Evolutionary conservation across 2,888 invertebrate species (phyloP), one percentile per base, ranked within the genome.

Genomic region (Tillus elongatus): DNA sequence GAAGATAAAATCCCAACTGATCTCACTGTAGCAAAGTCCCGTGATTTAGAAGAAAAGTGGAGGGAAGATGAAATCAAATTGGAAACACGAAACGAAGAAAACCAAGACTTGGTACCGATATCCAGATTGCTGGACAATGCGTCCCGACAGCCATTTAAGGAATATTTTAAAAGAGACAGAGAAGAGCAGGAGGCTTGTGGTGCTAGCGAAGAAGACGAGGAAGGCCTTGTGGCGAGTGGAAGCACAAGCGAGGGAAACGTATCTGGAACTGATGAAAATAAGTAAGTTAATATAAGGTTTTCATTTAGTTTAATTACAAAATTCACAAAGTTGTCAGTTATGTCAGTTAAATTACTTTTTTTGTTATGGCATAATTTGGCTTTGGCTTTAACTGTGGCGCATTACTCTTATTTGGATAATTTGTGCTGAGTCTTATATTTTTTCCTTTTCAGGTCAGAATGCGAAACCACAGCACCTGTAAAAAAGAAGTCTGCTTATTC

Each of bases 401-500:
- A n/a, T n/a, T n/a, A n/a, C n/a, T n/a, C n/a, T n/a, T n/a, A n/a
- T n/a, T n/a, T n/a, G n/a, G n/a, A n/a, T n/a, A n/a, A n/a, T n/a
- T n/a, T n/a, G n/a, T n/a, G n/a, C n/a, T n/a, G n/a, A n/a, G n/a
- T n/a, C n/a, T n/a, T 24, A 8, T 8, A 24, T 24, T 24, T n/a
- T 24, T 24, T n/a, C 24, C 24, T 41, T 40, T 42, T 66, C 66
- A 79, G 79, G 55, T 82, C 82, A 0, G 82, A 82, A 57, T 74
- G 76, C 0, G 76, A 79, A 41, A 71, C 72, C 35, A 42, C 54
- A 28, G 64, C 68, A 0, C 67, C 68, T 1, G 72, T 72, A 16
- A 91, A 91, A 66, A 91, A 91, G 66, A 87, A 90, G 54, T 93
- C 92, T 9, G 95, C 95, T 0, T 96, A 96, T 63, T 92, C 92